phyloP scores from a whole-genome alignment of 2,797 vertebrate species.

The Chrysocyon brachyurus region DNA sequence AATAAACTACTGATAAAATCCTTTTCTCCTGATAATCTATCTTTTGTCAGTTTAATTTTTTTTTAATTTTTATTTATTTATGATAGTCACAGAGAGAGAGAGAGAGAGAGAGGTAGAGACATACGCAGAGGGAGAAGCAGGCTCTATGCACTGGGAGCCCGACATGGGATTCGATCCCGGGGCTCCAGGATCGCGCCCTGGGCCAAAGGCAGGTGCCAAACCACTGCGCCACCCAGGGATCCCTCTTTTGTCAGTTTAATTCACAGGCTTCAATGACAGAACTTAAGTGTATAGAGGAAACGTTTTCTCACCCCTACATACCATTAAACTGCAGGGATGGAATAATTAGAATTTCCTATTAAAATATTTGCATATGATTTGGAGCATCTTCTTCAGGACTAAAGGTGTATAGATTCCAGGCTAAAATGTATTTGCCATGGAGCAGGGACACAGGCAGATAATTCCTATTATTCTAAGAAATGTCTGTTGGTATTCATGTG shows the following conservation, averaged over 20 bases:
- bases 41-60: background rate
- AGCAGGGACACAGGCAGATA: background rate
- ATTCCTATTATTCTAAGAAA: background rate
- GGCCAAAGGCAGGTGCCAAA: too few species aligned
- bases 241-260: background rate
- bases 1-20: background rate
- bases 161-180: too few species aligned
- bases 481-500: background rate
- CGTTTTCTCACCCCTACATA: background rate
- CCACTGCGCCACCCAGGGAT: too few species aligned
- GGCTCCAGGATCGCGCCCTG: too few species aligned
- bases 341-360: constrained; percentile 24
- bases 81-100: too few species aligned
- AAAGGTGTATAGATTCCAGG: background rate
- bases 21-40: background rate
- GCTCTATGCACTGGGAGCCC: too few species aligned
- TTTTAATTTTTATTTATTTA: too few species aligned
- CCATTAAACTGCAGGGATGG: background rate
- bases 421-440: background rate
- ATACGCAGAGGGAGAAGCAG: too few species aligned
- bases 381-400: constrained; percentile 42
- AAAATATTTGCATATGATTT: background rate
- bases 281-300: background rate
- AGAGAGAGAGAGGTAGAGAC: too few species aligned
- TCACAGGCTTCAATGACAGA: background rate